Base-by-base conservation (phyloP, 1,140 invertebrate species). In the Hestina assimilis region DNA sequence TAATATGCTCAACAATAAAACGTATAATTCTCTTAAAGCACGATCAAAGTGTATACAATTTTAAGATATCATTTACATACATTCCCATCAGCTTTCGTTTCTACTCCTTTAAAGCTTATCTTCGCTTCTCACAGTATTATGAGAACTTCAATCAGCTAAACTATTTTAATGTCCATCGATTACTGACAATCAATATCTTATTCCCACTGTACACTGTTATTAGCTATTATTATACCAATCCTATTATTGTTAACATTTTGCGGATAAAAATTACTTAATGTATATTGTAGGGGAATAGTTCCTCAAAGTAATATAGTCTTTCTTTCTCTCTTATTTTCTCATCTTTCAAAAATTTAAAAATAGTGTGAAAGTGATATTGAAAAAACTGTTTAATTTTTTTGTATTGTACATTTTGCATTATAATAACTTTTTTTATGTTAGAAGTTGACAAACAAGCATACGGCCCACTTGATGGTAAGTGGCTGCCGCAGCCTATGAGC, bases 101-200 rank as follows among this genome's bases (percentile, higher is more conserved):
- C 43, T n/a, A 15, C 15, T 42, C 33, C 33, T 19, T 52, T 26
- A 52, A 28, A 28, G 40, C 52, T 45, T 54, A 50, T 40, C 31
- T 35, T 15, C 21, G 20, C 43, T 73, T 79, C 75, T 80, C 79
- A 75, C 75, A 77, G 68, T 51, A 43, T 45, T 68, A 66, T 79
- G 79, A 75, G 76, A 83, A 83, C 66, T 69, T 74, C 79, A 79
- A 82, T 82, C 71, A 72, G 55, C 59, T 59, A 38, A 59, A 56
- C 69, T 72, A 82, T 79, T 71, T 78, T 82, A 79, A 82, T 76
- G 66, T 59, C 46, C 51, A 56, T 38, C 66, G 59, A 79, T 77
- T 69, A 72, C 55, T 60, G 66, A 75, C 74, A 71, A 66, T 59
- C 55, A 45, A 58, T 58, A 43, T 45, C 63, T 66, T 53, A 59